These are phyloP conservation scores for Meloidogyne floridensis DNA, from an alignment of 1,140 invertebrate genomes.

Conservation along the genomic window DNA sequence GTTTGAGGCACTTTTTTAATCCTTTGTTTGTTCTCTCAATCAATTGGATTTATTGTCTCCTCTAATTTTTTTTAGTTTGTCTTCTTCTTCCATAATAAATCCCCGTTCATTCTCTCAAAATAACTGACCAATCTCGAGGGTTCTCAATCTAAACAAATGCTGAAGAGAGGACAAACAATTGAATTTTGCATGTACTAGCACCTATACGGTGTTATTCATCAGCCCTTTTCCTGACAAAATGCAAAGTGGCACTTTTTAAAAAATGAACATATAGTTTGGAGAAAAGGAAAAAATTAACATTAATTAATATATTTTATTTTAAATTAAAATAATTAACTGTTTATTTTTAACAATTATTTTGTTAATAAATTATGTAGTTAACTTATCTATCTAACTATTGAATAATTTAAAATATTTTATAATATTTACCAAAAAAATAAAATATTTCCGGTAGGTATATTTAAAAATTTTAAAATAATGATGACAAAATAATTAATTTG, in stretches of 20 bases:
- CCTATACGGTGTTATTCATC: background rate
- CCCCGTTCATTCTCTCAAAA: background rate
- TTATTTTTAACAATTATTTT: no score
- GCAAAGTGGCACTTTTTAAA: constrained; percentile 3
- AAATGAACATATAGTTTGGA: background rate
- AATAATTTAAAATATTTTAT: no score
- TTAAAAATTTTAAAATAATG: background rate
- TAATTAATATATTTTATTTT: no score
- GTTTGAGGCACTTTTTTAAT: background rate
- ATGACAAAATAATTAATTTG: background rate
- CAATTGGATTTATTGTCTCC: background rate
- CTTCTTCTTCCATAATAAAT: constrained; percentile 1
- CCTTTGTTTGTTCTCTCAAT: constrained; percentile 7
- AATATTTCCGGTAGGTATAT: constrained; percentile 1
- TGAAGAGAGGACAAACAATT: constrained; percentile 9
- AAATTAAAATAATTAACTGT: no score
- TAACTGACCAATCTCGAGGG: background rate
- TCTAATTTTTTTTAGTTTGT: background rate
- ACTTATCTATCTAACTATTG: no score
- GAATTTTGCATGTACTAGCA: constrained; percentile 9
- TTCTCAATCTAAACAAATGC: background rate
- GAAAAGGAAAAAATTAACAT: background rate
- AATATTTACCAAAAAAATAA: no score
- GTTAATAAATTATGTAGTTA: no score
- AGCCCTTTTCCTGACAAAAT: background rate